Evolutionary conservation across 2,113 vertebrate genomes (phyloP), one percentile per base, ranked within the genome.

Genomic region (Misgurnus anguillicaudatus): DNA sequence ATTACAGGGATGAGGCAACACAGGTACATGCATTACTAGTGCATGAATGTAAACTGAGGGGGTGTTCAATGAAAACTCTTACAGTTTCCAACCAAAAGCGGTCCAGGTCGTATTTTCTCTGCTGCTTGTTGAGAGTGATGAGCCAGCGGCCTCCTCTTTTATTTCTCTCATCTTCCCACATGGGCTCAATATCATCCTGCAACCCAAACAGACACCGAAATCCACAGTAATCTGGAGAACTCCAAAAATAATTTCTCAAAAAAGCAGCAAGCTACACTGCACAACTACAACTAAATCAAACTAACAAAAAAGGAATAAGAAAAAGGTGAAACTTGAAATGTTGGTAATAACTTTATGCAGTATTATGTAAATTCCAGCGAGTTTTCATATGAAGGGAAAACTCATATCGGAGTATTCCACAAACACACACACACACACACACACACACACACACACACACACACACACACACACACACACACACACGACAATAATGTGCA

Each of bases 121-220:
- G 96, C 91, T 97, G 97, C 86, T 98, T 99, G 90, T 91, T 96
- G 90, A 99, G 93, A 69, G 97, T 98, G 90, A 99, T 94, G 86
- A 99, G 90, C 97, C 97, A 99, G 88, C 97, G 94, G 63, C 97
- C 97, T 85, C 97, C 97, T 85, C 92, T 93, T 87, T 97, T 98
- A 92, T 99, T 99, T 86, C 96, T 97, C 81, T 98, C 96, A 86
- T 99, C 97, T 93, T 99, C 97, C 97, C 97, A 99, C 97, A 99
- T 99, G 75, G 97, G 97, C 66, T 98, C 97, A 89, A 99, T 97
- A 31, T 95, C 97, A 85, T 99, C 97, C 97, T 98, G 89, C 9
- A 61, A 55, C 4, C 64, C 11, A 51, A 36, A 55, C 57, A 41
- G 53, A 80, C 10, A 76, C n/a, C n/a, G 47, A 13, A 67, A 5